Percentiles rank a stretch among this genome's conserved stretches.
Evolutionary conservation across 2,888 invertebrate genomes (phyloP).

Genomic region (Agrypnus murinus): DNA sequence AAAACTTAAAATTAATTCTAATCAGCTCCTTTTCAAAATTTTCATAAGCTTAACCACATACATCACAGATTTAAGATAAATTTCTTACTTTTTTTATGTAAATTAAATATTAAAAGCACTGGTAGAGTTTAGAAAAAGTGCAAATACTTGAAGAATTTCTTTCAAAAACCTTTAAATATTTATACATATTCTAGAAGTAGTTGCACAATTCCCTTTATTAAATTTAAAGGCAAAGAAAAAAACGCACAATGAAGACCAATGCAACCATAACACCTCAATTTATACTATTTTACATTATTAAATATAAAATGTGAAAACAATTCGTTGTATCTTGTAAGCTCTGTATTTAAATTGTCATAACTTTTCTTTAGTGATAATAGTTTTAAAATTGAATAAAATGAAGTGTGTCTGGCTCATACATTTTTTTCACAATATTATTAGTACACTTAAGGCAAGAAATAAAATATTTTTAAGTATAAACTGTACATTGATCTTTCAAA

Average conservation of each 20-base stretch:
- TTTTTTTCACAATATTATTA: slow-evolving; percentile 41
- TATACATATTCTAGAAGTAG: slow-evolving; percentile 15
- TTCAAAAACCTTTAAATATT: neutral
- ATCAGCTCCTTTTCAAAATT: slow-evolving; percentile 36
- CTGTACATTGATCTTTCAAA: slow-evolving; percentile 47
- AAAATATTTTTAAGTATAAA: slow-evolving; percentile 37
- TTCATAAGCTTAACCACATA: slow-evolving; percentile 49
- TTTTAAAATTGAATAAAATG: slow-evolving; percentile 30
- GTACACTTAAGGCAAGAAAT: slow-evolving; percentile 50
- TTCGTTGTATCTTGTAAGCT: slow-evolving; percentile 50
- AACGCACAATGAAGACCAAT: slow-evolving; percentile 19
- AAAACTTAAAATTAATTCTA: slow-evolving; percentile 31
- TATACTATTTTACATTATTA: slow-evolving; percentile 29
- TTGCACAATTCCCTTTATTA: slow-evolving; percentile 15
- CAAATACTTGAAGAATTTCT: slow-evolving; percentile 28
- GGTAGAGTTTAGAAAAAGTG: slow-evolving; percentile 16
- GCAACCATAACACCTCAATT: slow-evolving; percentile 40
- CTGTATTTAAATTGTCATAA: slow-evolving; percentile 30
- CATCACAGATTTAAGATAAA: slow-evolving; percentile 51
- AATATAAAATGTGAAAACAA: slow-evolving; percentile 35
- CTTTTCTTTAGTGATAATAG: neutral
- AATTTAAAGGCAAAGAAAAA: slow-evolving; percentile 25
- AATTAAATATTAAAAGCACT: slow-evolving; percentile 34
- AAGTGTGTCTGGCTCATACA: slow-evolving; percentile 36
- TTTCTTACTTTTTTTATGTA: slow-evolving; percentile 25